Evolutionary conservation across 1,140 invertebrate species (phyloP), one percentile per base, ranked within the genome.

Genomic region (Penaeus chinensis): DNA sequence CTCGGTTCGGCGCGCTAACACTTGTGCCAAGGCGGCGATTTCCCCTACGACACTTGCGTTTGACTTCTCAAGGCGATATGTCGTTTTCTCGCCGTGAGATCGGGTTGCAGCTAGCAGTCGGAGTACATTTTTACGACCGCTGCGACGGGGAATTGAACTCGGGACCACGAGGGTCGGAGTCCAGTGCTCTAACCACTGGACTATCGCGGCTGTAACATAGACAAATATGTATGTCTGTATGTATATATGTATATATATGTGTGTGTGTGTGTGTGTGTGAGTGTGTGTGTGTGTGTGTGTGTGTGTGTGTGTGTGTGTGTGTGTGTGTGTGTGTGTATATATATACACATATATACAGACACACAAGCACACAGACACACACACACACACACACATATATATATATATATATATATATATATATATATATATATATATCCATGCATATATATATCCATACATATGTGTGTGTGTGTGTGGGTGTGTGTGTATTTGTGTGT

Each of bases 351-450:
- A 32, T 37, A 20, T 37, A 27, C 27, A 74, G 13, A 27, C 27
- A 27, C 4, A 74, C 4, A 74, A 0, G 10, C 27, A 27, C 27
- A 74, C 8, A 74, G 0, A 74, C 8, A 74, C 8, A 74, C 8
- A 74, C 8, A 27, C 27, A 32, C 27, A 74, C 27, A 74, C 27
- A 74, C 27, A 32, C 10, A 74, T 37, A 24, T 37, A 74, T 37
- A 74, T 37, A 74, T 37, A 54, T 16, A 54, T 16, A 54, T 16
- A 16, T 54, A 54, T 54, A 54, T 54, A 54, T 54, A 54, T 54
- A 74, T 74, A 74, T 74, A 74, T 74, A 74, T 74, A 74, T 74
- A 74, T 74, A 32, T 27, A 74, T 74, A 74, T 74, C 37, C 37
- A 74, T 74, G 37, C 37, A 74, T 74, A 74, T 74, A 74, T 74